Conservation (phyloP, 2,797 vertebrate species). For the Xiphophorus birchmanni region DNA sequence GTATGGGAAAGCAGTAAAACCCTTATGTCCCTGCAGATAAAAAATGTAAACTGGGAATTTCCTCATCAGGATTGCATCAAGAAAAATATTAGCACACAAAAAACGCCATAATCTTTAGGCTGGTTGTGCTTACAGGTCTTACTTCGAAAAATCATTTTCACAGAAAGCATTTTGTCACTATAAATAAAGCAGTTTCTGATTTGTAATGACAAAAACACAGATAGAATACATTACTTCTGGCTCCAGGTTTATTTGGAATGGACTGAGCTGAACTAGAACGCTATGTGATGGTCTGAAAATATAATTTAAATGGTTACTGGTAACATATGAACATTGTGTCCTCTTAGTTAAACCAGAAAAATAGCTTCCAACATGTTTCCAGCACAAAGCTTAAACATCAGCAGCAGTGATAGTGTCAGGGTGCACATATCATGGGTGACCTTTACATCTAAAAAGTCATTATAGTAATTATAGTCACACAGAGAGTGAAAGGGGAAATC, state of each 20-base stretch:
- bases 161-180: neutral
- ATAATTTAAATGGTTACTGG: neutral
- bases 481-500: neutral
- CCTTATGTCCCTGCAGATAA: too few species aligned
- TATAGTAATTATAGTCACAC: neutral
- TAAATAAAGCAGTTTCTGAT: neutral
- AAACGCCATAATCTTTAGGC: neutral
- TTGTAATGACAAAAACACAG: neutral
- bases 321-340: neutral
- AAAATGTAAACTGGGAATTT: slow-evolving; percentile 2
- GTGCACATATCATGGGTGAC: neutral
- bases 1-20: neutral
- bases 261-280: neutral
- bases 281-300: neutral
- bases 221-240: neutral
- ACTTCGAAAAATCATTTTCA: neutral
- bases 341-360: neutral
- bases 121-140: neutral
- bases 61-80: neutral
- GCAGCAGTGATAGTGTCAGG: neutral
- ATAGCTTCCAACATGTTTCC: neutral
- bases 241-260: neutral
- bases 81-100: neutral
- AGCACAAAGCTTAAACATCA: neutral
- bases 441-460: neutral